phyloP scores from a whole-genome alignment of 2,797 vertebrate species.

The Avahi laniger region DNA sequence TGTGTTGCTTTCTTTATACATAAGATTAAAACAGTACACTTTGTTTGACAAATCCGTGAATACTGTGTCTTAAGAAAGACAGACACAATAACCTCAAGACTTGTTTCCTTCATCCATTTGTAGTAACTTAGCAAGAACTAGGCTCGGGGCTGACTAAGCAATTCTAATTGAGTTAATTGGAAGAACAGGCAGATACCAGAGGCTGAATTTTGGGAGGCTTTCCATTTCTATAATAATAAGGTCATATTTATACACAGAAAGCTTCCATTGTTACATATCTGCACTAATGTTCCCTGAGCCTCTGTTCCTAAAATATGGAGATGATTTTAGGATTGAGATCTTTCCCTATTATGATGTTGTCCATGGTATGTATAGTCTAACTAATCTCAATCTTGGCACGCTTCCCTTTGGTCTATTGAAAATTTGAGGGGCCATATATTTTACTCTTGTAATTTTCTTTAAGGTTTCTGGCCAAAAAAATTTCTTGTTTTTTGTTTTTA shows the following conservation, averaged over 20 bases:
- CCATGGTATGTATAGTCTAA: fast-evolving
- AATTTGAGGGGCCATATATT: background rate
- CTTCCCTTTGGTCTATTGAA: background rate
- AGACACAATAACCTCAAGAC: background rate
- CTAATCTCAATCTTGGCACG: background rate
- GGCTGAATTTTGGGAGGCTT: background rate
- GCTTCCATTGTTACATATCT: background rate
- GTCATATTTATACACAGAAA: background rate
- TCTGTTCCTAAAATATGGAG: background rate
- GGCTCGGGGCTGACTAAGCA: background rate
- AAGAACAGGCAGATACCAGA: background rate
- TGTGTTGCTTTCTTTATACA: background rate
- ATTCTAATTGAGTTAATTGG: background rate
- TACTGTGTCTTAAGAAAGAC: background rate
- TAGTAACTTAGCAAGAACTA: background rate
- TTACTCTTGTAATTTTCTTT: background rate
- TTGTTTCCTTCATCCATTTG: background rate
- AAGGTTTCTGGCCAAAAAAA: background rate
- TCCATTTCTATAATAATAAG: background rate
- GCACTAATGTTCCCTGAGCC: background rate
- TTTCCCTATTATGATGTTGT: background rate
- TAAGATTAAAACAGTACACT: background rate
- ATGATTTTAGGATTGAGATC: background rate
- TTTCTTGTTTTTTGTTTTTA: background rate
- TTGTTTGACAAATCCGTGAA: background rate